phyloP scores from a whole-genome alignment of 1,140 invertebrate species.

The Portunus trituberculatus region DNA sequence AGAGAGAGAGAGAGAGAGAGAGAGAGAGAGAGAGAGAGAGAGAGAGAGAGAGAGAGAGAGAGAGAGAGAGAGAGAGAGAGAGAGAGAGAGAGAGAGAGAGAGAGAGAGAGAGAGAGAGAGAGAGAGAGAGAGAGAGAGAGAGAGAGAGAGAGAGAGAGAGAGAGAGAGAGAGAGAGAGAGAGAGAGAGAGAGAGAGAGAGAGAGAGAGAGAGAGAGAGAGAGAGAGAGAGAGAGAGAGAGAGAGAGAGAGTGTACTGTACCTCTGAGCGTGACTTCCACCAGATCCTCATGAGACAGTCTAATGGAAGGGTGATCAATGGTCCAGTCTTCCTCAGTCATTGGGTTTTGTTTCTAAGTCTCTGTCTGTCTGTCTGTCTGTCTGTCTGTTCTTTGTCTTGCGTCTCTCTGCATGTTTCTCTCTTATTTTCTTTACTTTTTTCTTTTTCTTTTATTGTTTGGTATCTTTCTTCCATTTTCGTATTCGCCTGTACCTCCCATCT shows the following conservation, averaged over 20 bases:
- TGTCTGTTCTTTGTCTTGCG: background rate
- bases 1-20: background rate
- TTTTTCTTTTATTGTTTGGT: no score
- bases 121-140: background rate
- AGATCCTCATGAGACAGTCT: no score
- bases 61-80: background rate
- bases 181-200: background rate
- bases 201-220: background rate
- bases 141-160: background rate
- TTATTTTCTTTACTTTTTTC: background rate
- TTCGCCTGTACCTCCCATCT: no score
- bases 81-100: background rate
- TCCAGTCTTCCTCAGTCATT: no score
- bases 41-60: background rate
- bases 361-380: slow-evolving; percentile 25
- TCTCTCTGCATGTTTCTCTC: background rate
- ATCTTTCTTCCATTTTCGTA: no score
- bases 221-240: background rate
- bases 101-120: background rate
- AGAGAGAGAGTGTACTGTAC: background rate
- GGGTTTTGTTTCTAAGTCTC: background rate
- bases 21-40: background rate
- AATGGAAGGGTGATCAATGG: no score
- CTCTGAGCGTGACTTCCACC: background rate
- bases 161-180: background rate